Base-by-base conservation (phyloP, 2,797 vertebrate genomes). In the Sciurus vulgaris region DNA sequence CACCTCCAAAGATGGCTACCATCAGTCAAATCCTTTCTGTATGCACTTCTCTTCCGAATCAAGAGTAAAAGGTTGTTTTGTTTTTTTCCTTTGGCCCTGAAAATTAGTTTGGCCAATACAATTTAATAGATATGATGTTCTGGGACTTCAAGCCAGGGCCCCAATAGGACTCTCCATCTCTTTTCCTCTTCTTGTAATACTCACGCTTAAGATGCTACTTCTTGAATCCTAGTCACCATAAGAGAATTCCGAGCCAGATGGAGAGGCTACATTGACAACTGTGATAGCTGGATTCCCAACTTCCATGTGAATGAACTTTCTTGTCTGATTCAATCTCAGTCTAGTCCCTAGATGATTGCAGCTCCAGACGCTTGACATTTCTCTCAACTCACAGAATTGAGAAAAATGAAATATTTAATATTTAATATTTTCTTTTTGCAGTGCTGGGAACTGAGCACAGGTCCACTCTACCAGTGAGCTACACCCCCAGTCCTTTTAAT, bases 371-470 rank as follows among this genome's bases (percentile, higher is more conserved):
- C 12, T 15, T 2, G 51, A 20, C 7, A 85, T 24, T n/a, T 18
- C n/a, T 72, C 6, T 56, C 47, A 44, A 88, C 13, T 81, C 38
- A 84, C 20, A 92, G 24, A 92, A 94, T 13, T 92, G 18, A 74
- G 49, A 74, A 76, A 74, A 86, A 86, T 38, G 24, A 91, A 91
- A 90, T 76, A 30, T 51, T 56, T 22, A 91, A 90, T 76, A 30
- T 51, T 56, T 22, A 22, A 59, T 59, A 59, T 59, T 61, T 59
- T 59, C 56, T 18, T 59, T 63, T 30, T 63, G 61, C 61, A 30
- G 61, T 63, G 13, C 28, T 63, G 12, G 28, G 28, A 22, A 30
- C 28, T 30, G 28, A 63, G 5, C 61, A 24, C 61, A 30, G 12
- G 61, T 28, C 12, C 12, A 30, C 9, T 63, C 28, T 30, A 30